A percentile compares a stretch with the other conserved stretches of the same genome.
These are phyloP conservation scores for Agrypnia vestita DNA, from an alignment of 1,140 invertebrate genomes.

Conservation along the genomic window DNA sequence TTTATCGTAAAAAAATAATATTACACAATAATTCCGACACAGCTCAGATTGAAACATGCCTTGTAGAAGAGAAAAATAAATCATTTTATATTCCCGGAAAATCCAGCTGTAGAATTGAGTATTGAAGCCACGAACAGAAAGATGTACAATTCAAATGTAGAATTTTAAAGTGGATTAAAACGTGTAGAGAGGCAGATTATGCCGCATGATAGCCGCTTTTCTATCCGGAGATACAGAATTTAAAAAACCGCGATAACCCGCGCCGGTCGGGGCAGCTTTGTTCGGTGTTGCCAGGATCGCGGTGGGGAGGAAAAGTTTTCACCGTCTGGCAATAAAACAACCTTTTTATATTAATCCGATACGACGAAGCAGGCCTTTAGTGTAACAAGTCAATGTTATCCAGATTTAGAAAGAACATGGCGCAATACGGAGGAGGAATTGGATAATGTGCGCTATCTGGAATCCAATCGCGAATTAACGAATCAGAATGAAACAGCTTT, in stretches of 20 bases:
- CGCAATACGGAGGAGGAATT: background rate
- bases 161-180: background rate
- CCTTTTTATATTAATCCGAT: constrained; percentile 37
- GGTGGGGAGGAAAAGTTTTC: constrained; percentile 15
- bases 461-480: constrained; percentile 29
- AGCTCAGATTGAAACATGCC: too few relatives aligned
- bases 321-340: constrained; percentile 32
- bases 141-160: too few relatives aligned
- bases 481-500: constrained; percentile 22
- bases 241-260: constrained; percentile 18
- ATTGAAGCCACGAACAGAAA: too few relatives aligned
- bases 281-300: background rate
- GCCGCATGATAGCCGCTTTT: background rate
- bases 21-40: too few relatives aligned
- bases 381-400: constrained; percentile 32
- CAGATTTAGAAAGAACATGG: constrained; percentile 10
- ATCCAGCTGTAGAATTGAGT: too few relatives aligned
- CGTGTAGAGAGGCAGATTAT: constrained; percentile 14
- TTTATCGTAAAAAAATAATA: too few relatives aligned
- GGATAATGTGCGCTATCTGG: background rate
- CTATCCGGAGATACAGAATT: background rate
- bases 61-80: too few relatives aligned
- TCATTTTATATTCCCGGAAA: too few relatives aligned
- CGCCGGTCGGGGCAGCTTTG: constrained; percentile 5
- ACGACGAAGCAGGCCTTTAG: background rate